Base-by-base conservation (phyloP, 2,797 vertebrate species). In the Tapirus indicus region DNA sequence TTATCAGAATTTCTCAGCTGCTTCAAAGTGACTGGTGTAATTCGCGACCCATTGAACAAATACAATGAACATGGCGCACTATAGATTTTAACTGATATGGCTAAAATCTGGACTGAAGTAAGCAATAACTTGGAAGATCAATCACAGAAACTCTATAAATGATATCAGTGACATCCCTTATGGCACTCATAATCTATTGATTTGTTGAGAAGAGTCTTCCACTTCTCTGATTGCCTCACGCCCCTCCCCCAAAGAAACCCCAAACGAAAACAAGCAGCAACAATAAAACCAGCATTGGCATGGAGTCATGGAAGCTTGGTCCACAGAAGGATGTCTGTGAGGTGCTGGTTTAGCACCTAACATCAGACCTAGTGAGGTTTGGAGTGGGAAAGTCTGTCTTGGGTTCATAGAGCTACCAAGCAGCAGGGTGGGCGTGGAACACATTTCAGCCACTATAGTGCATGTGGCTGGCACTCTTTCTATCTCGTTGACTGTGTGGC, bases 361-460 rank as follows among this genome's bases (percentile, higher is more conserved):
- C 0, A 2, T 44, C 49, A 47, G 29, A 72, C 21, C 7, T 6
- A 0, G 2, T 14, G 54, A 71, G 12, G 6, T 38, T n/a, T 47
- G 21, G 17, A 58, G 74, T 5, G 18, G 56, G 52, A 52, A 27
- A 13, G 32, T 1, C 20, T 32, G 38, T 25, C 1, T 6, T 32
- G 41, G 21, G 2, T 54, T 47, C 21, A 0, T 1, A 49, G 62
- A 68, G 32, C 64, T 47, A 4, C 16, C 4, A 5, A 32, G 2
- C 2, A 2, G 16, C 10, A 1, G 27, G 9, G 6, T 0, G 38
- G 41, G 2, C 0, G 0, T 49, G 18, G 16, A n/a, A 1, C 5
- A 8, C 8, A 32, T 29, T 32, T 38, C 47, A 44, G 27, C 27
- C 47, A 58, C 4, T 6, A 4, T 12, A 20, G 75, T 44, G 12